A percentile compares a stretch with the other conserved stretches of the same genome.
Evolutionary conservation across 1,140 invertebrate species (phyloP).

Genomic region (Zaprionus gabonicus): DNA sequence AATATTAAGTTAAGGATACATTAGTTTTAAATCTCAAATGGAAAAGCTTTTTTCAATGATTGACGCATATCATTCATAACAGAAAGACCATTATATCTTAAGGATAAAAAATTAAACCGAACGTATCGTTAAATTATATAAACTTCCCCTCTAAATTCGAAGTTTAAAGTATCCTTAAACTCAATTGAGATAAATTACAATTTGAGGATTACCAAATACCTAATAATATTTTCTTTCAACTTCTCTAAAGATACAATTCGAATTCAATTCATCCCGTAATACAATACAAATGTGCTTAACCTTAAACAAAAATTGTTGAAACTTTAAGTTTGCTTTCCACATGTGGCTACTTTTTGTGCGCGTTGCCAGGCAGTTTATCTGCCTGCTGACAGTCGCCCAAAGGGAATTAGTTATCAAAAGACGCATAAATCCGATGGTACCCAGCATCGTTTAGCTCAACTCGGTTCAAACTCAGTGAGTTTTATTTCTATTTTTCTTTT

Average conservation of each 20-base stretch:
- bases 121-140: too few species aligned
- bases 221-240: neutral
- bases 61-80: too few species aligned
- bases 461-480: conserved; percentile 9
- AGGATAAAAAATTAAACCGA: too few species aligned
- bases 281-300: neutral
- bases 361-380: conserved; percentile 77
- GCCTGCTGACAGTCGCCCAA: conserved; percentile 74
- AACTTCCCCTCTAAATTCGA: too few species aligned
- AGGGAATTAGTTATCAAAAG: conserved; percentile 82
- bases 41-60: too few species aligned
- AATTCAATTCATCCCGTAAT: neutral
- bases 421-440: conserved; percentile 74
- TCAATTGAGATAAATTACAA: too few species aligned
- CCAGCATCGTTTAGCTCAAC: conserved; percentile 38
- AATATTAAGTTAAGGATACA: too few species aligned
- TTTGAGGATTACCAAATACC: too few species aligned
- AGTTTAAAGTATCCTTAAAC: too few species aligned
- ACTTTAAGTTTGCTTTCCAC: neutral
- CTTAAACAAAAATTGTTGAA: neutral
- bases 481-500: conserved; percentile 22
- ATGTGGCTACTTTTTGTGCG: conserved; percentile 20
- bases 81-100: too few species aligned
- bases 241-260: neutral
- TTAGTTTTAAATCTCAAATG: too few species aligned